These are phyloP conservation scores for Crocuta crocuta DNA, from an alignment of 2,113 vertebrate species.

Conservation along the genomic window DNA sequence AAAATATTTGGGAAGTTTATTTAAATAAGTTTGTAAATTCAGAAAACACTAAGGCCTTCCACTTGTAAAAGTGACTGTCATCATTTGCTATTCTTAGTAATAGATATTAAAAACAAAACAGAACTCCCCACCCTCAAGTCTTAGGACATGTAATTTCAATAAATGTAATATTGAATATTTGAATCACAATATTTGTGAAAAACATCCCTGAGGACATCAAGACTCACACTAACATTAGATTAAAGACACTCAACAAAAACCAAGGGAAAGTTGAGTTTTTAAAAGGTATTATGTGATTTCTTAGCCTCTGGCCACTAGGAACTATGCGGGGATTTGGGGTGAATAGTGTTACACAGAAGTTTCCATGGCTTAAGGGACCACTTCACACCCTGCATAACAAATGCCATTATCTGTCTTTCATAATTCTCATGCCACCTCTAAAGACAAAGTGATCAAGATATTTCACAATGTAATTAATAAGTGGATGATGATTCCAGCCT, in stretches of 20 bases:
- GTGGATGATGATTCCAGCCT: background rate
- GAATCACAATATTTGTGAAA: background rate
- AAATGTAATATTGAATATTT: background rate
- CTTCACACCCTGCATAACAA: background rate
- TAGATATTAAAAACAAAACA: background rate
- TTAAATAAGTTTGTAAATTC: background rate
- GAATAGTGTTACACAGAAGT: background rate
- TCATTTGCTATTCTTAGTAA: background rate
- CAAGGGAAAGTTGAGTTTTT: background rate
- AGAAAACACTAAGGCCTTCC: background rate
- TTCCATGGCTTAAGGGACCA: background rate
- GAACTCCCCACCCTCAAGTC: accelerated
- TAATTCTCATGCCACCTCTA: background rate
- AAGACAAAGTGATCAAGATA: conserved; percentile 45
- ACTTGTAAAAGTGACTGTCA: background rate
- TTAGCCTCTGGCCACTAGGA: background rate
- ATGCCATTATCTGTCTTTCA: background rate
- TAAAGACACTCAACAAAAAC: background rate
- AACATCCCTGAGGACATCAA: background rate
- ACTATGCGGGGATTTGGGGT: background rate
- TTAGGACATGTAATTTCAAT: background rate
- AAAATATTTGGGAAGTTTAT: background rate
- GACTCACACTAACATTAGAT: background rate
- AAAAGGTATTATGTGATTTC: background rate
- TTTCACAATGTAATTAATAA: conserved; percentile 50